A percentile compares a stretch with the other conserved stretches of the same genome.
Conservation (phyloP, 2,113 vertebrate species). For the Fulmarus glacialis region DNA sequence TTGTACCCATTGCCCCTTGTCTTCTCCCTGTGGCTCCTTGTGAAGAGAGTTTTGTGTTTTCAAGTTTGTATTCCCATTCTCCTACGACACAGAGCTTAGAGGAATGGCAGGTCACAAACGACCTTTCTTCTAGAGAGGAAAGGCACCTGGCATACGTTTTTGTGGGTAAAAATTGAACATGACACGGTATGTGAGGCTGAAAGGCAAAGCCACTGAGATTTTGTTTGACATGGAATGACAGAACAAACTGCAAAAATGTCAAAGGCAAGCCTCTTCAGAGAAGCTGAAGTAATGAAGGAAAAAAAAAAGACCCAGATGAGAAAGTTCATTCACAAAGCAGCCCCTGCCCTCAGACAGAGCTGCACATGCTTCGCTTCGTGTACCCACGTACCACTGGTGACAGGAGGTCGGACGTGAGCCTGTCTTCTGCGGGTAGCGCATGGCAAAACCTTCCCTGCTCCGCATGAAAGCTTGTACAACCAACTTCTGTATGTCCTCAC, state of each 20-base stretch:
- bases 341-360: background rate
- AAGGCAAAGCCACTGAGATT: background rate
- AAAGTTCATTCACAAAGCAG: background rate
- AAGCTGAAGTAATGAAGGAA: background rate
- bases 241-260: background rate
- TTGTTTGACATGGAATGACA: background rate
- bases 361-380: rapidly evolving
- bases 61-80: background rate
- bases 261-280: background rate
- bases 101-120: background rate
- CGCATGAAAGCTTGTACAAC: rapidly evolving
- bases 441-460: background rate
- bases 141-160: rapidly evolving
- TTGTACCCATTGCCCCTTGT: background rate
- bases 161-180: background rate
- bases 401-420: background rate
- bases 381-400: rapidly evolving
- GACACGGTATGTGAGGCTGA: background rate
- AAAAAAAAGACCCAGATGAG: background rate
- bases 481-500: background rate
- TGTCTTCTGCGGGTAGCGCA: background rate
- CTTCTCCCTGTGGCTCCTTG: background rate
- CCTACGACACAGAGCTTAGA: background rate
- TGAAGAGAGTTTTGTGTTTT: background rate
- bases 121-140: background rate